These are phyloP conservation scores for Ptychobarbus kaznakovi DNA, from an alignment of 2,797 vertebrate species.

Conservation along the genomic window DNA sequence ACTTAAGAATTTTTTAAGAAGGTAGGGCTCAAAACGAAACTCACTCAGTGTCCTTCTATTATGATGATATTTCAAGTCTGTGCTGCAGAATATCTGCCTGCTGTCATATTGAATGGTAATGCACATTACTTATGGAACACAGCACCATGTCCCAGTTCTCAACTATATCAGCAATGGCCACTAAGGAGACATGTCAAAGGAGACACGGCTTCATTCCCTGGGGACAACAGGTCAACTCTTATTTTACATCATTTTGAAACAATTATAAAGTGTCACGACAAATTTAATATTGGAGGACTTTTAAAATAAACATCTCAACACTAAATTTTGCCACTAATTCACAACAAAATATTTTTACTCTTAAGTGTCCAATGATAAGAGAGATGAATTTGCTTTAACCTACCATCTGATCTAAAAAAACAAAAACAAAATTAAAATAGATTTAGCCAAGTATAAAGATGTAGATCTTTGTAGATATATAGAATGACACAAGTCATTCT, in stretches of 20 bases:
- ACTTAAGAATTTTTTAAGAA: slow-evolving; percentile 7
- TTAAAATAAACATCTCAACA: background rate
- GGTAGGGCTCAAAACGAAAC: slow-evolving; percentile 1
- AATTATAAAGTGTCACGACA: background rate
- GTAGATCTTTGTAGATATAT: too few species aligned
- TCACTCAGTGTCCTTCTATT: background rate
- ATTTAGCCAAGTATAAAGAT: background rate
- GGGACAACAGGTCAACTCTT: background rate
- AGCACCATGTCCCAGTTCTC: slow-evolving; percentile 11
- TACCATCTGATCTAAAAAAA: background rate
- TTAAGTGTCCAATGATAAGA: background rate
- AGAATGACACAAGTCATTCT: background rate
- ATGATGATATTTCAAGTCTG: slow-evolving; percentile 8
- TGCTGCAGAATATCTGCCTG: slow-evolving; percentile 15
- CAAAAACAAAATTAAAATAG: background rate
- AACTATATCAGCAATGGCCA: slow-evolving; percentile 10
- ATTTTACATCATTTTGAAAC: background rate
- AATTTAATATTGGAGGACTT: background rate
- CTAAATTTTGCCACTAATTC: background rate
- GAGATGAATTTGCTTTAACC: background rate
- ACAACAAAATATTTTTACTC: background rate
- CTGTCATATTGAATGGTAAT: slow-evolving; percentile 30
- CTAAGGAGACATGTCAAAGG: slow-evolving; percentile 4
- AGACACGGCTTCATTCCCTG: background rate
- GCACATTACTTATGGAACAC: slow-evolving; percentile 36